phyloP scores from a whole-genome alignment of 2,888 invertebrate genomes.

The Pegoplata infirma region DNA sequence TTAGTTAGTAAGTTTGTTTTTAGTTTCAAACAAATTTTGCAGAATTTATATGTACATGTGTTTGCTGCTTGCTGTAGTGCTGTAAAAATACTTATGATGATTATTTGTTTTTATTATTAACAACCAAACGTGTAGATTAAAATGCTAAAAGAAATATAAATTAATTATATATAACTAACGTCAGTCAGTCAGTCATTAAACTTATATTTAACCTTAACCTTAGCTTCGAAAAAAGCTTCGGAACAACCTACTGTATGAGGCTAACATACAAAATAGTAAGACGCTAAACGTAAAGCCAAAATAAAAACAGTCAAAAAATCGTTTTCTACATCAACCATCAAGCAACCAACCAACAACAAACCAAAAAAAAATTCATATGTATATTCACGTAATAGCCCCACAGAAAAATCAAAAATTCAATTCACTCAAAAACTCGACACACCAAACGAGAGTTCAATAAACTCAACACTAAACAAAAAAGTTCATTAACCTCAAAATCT shows the following conservation, averaged over 20 bases:
- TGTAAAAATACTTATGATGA: too few relatives aligned
- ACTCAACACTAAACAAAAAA: neutral
- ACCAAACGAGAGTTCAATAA: neutral
- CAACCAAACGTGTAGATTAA: too few relatives aligned
- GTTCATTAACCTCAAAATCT: slow-evolving; percentile 18
- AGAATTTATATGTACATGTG: too few relatives aligned
- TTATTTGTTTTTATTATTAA: too few relatives aligned
- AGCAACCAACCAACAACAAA: slow-evolving; percentile 52
- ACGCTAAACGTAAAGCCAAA: slow-evolving; percentile 14
- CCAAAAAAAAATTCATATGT: slow-evolving; percentile 39
- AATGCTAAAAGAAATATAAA: too few relatives aligned
- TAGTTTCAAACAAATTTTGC: too few relatives aligned
- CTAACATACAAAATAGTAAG: slow-evolving; percentile 68
- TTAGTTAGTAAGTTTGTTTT: too few relatives aligned
- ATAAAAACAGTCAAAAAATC: slow-evolving; percentile 4
- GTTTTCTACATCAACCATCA: slow-evolving; percentile 41
- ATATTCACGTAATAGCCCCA: slow-evolving; percentile 20
- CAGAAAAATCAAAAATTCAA: slow-evolving; percentile 13
- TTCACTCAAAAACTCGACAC: neutral
- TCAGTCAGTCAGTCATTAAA: neutral
- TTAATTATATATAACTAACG: too few relatives aligned
- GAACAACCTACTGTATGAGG: slow-evolving; percentile 75
- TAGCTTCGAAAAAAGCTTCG: slow-evolving; percentile 77
- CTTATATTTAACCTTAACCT: slow-evolving; percentile 72
- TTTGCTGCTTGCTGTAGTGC: too few relatives aligned